Conservation (phyloP, 2,797 vertebrate genomes). For the Syndactyla subalaris region DNA sequence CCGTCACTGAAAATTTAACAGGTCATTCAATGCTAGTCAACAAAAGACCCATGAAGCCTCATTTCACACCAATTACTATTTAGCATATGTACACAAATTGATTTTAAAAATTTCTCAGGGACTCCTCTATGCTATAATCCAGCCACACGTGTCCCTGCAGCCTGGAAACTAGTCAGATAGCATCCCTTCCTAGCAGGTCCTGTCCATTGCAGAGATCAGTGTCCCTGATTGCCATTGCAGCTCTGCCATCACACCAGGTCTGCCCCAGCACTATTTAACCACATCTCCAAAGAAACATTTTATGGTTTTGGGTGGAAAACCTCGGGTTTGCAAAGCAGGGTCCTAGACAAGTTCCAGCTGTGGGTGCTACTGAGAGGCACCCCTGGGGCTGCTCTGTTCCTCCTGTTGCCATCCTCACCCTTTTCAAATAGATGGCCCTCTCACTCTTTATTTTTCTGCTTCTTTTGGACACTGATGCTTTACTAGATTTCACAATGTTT, state of each 20-base stretch:
- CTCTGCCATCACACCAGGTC: not conserved
- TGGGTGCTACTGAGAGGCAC: accelerated
- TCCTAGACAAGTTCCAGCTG: not conserved
- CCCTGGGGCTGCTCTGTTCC: not conserved
- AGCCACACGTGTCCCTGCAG: not conserved
- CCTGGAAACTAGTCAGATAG: not conserved
- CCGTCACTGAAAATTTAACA: not conserved
- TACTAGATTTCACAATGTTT: not conserved
- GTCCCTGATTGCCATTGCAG: accelerated
- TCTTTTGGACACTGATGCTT: not conserved
- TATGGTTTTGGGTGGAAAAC: not conserved
- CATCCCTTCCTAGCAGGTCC: not conserved
- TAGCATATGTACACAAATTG: conserved; percentile 10
- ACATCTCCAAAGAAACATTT: not conserved
- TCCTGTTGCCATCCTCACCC: not conserved
- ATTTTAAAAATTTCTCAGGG: not conserved
- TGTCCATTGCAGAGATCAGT: accelerated
- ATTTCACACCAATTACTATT: conserved; percentile 39
- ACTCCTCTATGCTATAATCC: not conserved
- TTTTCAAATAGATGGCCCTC: not conserved
- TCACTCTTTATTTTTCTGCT: not conserved
- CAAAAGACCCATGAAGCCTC: conserved; percentile 39
- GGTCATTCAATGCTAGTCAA: conserved; percentile 28
- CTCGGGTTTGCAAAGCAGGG: not conserved
- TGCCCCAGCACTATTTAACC: accelerated